Evolutionary conservation across 1,140 invertebrate species (phyloP).

Genomic region (Heliconius melpomene): DNA sequence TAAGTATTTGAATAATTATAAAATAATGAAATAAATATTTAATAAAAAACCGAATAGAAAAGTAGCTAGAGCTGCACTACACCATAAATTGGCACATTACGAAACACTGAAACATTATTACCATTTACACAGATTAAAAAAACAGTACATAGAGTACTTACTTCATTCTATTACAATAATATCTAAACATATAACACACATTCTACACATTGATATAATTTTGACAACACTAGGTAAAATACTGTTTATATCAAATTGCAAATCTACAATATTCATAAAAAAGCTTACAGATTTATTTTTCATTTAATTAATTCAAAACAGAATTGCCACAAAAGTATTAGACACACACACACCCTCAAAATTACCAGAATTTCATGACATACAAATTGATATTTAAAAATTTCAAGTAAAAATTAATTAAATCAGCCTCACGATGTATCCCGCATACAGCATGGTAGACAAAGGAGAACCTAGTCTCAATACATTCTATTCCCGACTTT

Average conservation of each 20-base stretch:
- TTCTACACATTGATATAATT: slow-evolving; percentile 20
- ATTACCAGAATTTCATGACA: too few relatives aligned
- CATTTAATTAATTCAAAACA: not conserved
- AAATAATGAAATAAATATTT: not conserved
- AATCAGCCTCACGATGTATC: too few relatives aligned
- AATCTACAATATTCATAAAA: not conserved
- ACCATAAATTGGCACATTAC: slow-evolving; percentile 42
- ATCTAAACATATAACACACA: slow-evolving; percentile 15
- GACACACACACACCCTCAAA: not conserved
- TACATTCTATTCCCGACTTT: too few relatives aligned
- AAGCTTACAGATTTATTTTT: not conserved
- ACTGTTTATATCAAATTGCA: not conserved
- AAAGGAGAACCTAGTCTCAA: too few relatives aligned
- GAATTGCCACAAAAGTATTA: not conserved
- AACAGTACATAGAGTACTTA: slow-evolving; percentile 34
- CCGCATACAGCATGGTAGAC: too few relatives aligned
- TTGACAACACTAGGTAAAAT: not conserved
- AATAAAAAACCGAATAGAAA: not conserved
- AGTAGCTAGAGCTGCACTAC: not conserved
- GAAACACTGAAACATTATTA: slow-evolving; percentile 47
- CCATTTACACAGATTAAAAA: not conserved
- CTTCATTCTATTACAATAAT: slow-evolving; percentile 8
- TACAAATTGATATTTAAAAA: too few relatives aligned
- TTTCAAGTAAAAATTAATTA: too few relatives aligned
- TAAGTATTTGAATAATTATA: not conserved